phyloP scores from a whole-genome alignment of 2,113 vertebrate genomes.

The Puffinus mauretanicus region DNA sequence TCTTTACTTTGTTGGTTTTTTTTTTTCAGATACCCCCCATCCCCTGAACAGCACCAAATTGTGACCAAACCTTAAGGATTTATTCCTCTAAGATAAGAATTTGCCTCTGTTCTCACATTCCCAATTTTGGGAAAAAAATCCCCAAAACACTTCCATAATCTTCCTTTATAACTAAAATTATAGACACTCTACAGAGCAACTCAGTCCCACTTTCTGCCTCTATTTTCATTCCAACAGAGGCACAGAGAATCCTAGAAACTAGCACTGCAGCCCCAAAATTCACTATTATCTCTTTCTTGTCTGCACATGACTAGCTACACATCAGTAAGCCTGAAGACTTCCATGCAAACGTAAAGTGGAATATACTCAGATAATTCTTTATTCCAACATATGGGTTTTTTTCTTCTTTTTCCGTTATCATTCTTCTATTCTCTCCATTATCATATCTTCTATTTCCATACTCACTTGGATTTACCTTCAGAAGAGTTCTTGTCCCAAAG shows the following conservation, averaged over 20 bases:
- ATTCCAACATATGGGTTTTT: not conserved
- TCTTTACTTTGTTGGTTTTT: not conserved
- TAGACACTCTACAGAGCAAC: not conserved
- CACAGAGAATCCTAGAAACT: not conserved
- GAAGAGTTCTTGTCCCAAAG: not conserved
- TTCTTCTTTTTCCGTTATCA: not conserved
- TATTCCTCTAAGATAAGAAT: not conserved
- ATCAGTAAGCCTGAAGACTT: not conserved
- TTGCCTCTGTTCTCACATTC: not conserved
- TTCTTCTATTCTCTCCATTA: no score
- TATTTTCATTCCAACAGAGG: not conserved
- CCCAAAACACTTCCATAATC: not conserved
- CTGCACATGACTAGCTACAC: not conserved
- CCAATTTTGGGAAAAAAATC: not conserved
- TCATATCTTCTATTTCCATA: no score
- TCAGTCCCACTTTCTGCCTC: not conserved
- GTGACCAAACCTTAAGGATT: not conserved
- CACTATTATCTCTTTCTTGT: not conserved
- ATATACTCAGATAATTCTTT: not conserved
- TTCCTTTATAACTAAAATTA: not conserved
- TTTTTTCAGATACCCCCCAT: not conserved
- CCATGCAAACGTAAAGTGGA: not conserved
- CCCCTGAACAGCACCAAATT: not conserved
- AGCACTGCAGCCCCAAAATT: not conserved
- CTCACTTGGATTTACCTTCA: not conserved